A percentile compares a stretch with the other conserved stretches of the same genome.
Evolutionary conservation across 2,888 invertebrate genomes (phyloP).

Genomic region (Harpagoxenus sublaevis): DNA sequence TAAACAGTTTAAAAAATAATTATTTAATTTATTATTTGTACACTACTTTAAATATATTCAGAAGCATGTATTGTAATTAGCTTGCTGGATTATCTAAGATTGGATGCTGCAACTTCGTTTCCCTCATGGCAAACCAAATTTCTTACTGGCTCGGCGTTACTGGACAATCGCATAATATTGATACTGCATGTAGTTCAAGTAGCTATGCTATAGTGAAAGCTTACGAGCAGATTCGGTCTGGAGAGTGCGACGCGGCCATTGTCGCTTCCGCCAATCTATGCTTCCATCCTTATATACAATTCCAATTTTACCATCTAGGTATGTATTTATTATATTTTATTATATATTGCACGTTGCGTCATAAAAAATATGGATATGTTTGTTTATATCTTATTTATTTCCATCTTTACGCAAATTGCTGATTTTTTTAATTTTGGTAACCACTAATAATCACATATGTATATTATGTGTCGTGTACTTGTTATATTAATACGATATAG

Average conservation of each 20-base stretch:
- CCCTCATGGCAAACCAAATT: slow-evolving; percentile 96
- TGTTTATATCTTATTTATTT: neutral
- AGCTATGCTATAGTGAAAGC: slow-evolving; percentile 57
- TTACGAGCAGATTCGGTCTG: neutral
- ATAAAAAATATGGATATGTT: neutral
- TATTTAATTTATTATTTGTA: no score
- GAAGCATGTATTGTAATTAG: slow-evolving; percentile 87
- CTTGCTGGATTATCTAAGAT: slow-evolving; percentile 89
- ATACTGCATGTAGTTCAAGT: slow-evolving; percentile 11
- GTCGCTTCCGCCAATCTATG: neutral
- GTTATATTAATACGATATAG: no score
- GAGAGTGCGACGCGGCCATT: neutral
- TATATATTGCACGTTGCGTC: neutral
- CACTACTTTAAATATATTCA: no score
- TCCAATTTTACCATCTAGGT: neutral
- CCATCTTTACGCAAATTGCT: no score
- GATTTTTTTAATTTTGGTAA: no score
- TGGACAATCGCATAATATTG: neutral
- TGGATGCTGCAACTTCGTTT: slow-evolving; percentile 91
- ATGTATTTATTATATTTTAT: neutral
- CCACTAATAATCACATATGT: no score
- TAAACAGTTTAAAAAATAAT: no score
- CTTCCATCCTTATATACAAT: neutral
- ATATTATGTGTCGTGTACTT: no score
- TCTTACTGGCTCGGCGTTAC: slow-evolving; percentile 92